A percentile compares a stretch with the other conserved stretches of the same genome.
phyloP scores from a whole-genome alignment of 2,797 vertebrate species.

The Semotilus atromaculatus region DNA sequence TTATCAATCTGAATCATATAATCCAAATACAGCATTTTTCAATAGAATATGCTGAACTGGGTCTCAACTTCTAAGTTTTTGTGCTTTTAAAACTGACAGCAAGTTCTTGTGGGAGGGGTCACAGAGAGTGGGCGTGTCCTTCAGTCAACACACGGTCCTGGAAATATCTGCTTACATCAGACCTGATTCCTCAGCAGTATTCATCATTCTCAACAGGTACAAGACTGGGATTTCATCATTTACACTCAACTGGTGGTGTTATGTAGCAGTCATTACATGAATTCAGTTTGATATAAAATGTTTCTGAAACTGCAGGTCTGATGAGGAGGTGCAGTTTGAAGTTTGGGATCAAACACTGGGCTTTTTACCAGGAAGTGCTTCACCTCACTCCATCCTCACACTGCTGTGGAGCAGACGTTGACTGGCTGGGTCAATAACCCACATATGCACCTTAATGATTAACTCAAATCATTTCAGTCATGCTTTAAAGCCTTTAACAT shows the following conservation, averaged over 20 bases:
- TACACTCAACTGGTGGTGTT: background rate
- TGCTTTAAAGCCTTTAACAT: background rate
- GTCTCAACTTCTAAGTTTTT: background rate
- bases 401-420: constrained; percentile 53
- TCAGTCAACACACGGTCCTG: constrained; percentile 73
- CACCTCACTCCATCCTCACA: constrained; percentile 53
- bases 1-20: too few species aligned
- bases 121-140: constrained; percentile 83
- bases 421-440: background rate
- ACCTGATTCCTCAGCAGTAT: constrained; percentile 79
- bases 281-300: background rate
- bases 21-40: too few species aligned
- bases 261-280: background rate
- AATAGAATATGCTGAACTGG: background rate
- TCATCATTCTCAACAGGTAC: constrained; percentile 90
- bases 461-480: too few species aligned
- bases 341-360: constrained; percentile 81
- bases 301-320: constrained; percentile 72
- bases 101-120: constrained; percentile 93
- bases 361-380: constrained; percentile 76
- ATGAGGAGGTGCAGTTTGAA: constrained; percentile 76
- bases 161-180: constrained; percentile 83
- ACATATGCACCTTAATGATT: too few species aligned
- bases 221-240: constrained; percentile 9
- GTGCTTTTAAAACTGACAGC: constrained; percentile 68